phyloP scores from a whole-genome alignment of 2,888 invertebrate genomes.

The Maniola hyperantus region DNA sequence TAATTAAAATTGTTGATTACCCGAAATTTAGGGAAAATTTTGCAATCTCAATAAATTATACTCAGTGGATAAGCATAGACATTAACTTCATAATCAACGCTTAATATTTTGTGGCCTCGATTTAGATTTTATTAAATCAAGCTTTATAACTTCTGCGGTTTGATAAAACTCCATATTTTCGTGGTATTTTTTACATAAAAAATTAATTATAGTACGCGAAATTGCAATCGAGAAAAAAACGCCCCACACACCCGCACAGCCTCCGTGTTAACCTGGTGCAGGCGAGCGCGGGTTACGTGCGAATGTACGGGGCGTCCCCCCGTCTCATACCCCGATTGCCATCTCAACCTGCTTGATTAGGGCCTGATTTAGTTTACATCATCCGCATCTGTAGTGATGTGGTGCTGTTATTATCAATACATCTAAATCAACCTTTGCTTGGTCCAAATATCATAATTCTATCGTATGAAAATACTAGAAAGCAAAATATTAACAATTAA shows the following conservation, averaged over 20 bases:
- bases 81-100: conserved; percentile 20
- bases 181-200: not conserved
- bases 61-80: conserved; percentile 54
- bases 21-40: conserved; percentile 32
- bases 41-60: conserved; percentile 51
- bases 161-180: conserved; percentile 12
- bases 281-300: too few species aligned
- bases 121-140: conserved; percentile 23
- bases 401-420: too few species aligned
- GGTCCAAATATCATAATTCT: not conserved
- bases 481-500: not conserved
- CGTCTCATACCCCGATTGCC: too few species aligned
- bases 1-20: conserved; percentile 4
- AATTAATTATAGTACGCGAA: too few species aligned
- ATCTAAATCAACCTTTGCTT: too few species aligned
- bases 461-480: not conserved
- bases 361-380: too few species aligned
- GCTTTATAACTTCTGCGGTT: conserved; percentile 30
- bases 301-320: too few species aligned
- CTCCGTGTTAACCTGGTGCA: too few species aligned
- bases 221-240: too few species aligned
- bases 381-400: too few species aligned
- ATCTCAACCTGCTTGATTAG: too few species aligned
- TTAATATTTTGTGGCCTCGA: conserved; percentile 12
- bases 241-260: too few species aligned